Base-by-base conservation (phyloP, 2,888 invertebrate species). In the Dasypogon diadema region DNA sequence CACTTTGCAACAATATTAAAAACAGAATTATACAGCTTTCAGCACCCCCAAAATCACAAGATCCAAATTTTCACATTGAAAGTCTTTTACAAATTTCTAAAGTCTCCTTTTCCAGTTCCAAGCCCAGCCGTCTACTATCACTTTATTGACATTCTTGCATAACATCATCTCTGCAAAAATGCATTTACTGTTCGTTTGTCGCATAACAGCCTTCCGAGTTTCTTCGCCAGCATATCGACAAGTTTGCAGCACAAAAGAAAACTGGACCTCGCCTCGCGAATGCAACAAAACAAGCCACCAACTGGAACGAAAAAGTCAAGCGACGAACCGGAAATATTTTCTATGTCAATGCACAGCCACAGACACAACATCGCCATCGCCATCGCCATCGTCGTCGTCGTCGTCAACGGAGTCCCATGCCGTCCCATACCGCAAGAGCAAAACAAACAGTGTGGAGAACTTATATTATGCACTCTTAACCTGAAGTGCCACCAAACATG, bases 301-400 rank as follows among this genome's bases (percentile, higher is more conserved):
- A 65, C 65, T 65, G 65, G 65, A 76, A 68, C 65, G 60, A 76
- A 76, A 76, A 74, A 68, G 42, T 74, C 55, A 74, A 68, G 68
- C 74, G 76, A 74, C 76, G 74, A 74, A 68, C 76, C 74, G 76
- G 76, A 76, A 76, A 76, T 68, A 74, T 74, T 76, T 76, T 76
- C 76, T 74, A 73, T 73, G 73, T 56, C 73, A 56, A 22, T 73
- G 73, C 73, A 56, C 73, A 56, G 24, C 12, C 46, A 65, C 65
- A 65, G 65, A 46, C 65, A 46, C 65, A 65, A 65, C 46, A 65
- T 48, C 42, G 42, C n/a, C 10, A 10, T 30, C 34, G 34, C 10
- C 10, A 10, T 30, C 34, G 34, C 34, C n/a, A 10, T 30, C 34
- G 34, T 30, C 1, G 34, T 30, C 34, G 34, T 30, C 34, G 34